Base-by-base conservation (phyloP, 2,797 vertebrate species). In the Pseudochaenichthys georgianus region DNA sequence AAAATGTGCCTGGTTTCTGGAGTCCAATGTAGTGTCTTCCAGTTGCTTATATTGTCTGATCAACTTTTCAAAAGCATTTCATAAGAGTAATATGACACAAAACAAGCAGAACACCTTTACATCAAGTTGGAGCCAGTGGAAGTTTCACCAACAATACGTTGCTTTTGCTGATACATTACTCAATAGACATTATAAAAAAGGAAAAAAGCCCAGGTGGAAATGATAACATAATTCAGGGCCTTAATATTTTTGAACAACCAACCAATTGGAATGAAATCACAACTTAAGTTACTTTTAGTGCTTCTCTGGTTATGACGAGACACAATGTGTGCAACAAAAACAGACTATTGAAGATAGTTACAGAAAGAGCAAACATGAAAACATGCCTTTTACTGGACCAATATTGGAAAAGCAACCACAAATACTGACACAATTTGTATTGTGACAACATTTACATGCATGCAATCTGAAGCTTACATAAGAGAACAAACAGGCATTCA, bases 311-410 rank as follows among this genome's bases (percentile, higher is more conserved):
- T 3, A 50, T 48, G 47, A 48, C 54, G 50, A 58, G 31, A 63
- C 42, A 70, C 70, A 60, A 31, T 45, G 59, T 64, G 28, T 41
- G 15, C 6, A n/a, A n/a, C 19, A 28, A 73, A 48, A 74, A 28
- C 10, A 52, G 12, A 7, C 8, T 2, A 38, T 1, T 17, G 28
- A 42, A 10, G n/a, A 34, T 2, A 34, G 16, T 34, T 11, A 34
- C 13, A 61, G 13, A n/a, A 17, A 61, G 8, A 23, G 5, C 13
- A 38, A 3, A 41, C 31, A 62, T 61, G 9, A 57, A 68, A 64
- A 61, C 19, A 11, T n/a, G 3, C 1, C 23, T 15, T 51, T 60
- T 42, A 31, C 51, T 64, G 13, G 45, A 23, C 4, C 45, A 66
- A 46, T 43, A 46, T 46, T 38, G 10, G 5, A 23, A 71, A n/a